Evolutionary conservation across 2,797 vertebrate genomes (phyloP).

Genomic region (Phrynocephalus forsythii): DNA sequence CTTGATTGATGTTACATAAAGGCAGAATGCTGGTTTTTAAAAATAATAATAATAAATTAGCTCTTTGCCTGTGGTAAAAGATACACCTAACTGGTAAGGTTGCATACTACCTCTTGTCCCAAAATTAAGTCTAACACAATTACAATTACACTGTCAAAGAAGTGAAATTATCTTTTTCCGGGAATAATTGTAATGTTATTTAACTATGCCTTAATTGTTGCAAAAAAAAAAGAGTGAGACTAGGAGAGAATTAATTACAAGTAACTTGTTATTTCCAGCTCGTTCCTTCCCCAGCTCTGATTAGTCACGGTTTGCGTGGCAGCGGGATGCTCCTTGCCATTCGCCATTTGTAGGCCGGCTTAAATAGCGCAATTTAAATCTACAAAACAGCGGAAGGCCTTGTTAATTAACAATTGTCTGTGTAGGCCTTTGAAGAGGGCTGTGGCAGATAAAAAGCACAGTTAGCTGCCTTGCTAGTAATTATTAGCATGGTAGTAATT

Average conservation of each 20-base stretch:
- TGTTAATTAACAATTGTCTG: conserved; percentile 60
- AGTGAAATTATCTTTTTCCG: not conserved
- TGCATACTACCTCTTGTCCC: no score
- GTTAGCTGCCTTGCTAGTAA: conserved; percentile 45
- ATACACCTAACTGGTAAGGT: no score
- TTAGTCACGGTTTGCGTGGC: conserved; percentile 22
- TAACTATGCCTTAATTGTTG: not conserved
- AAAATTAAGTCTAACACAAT: not conserved
- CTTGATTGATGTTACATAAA: no score
- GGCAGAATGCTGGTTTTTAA: no score
- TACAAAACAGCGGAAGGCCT: conserved; percentile 19
- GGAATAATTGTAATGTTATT: not conserved
- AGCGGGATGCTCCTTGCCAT: conserved; percentile 9
- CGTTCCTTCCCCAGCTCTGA: not conserved
- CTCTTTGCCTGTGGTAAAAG: no score
- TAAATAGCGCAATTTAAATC: not conserved
- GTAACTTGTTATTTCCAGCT: not conserved
- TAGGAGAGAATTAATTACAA: not conserved
- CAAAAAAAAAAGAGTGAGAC: not conserved
- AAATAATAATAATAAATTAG: no score
- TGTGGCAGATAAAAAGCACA: conserved; percentile 35
- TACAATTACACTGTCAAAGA: not conserved
- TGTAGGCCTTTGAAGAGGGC: conserved; percentile 53
- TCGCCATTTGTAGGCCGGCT: not conserved
- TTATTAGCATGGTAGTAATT: conserved; percentile 57